These are phyloP conservation scores for Lycopodina hypogea DNA, from an alignment of 37 sponge, comb jelly and placozoan species.

Conservation along the genomic window DNA sequence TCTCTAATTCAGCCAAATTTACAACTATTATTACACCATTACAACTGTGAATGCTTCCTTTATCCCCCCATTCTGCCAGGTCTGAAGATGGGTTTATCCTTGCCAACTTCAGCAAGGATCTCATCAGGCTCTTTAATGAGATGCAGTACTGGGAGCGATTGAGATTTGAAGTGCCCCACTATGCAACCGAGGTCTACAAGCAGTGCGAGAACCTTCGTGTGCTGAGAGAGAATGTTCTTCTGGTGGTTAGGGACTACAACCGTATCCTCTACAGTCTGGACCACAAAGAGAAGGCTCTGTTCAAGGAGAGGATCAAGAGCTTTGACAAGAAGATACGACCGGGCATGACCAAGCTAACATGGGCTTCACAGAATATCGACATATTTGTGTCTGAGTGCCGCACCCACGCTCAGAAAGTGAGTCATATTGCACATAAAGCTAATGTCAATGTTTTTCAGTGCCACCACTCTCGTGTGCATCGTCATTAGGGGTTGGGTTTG, in stretches of 20 bases:
- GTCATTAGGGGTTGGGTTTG: too few relatives aligned
- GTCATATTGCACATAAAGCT: background rate
- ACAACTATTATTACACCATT: too few relatives aligned
- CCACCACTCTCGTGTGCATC: too few relatives aligned
- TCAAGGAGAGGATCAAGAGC: conserved; percentile 78
- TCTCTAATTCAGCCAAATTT: too few relatives aligned
- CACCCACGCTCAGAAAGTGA: conserved; percentile 69
- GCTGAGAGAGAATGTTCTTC: conserved; percentile 92
- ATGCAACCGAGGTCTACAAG: conserved; percentile 78
- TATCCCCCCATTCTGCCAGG: too few relatives aligned
- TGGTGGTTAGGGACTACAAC: conserved; percentile 96
- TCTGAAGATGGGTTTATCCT: conserved; percentile 55
- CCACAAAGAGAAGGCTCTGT: conserved; percentile 85
- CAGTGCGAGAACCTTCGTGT: conserved; percentile 82
- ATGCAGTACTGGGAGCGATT: conserved; percentile 96
- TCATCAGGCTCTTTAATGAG: conserved; percentile 89
- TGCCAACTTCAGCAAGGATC: conserved; percentile 72
- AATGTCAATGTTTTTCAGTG: background rate
- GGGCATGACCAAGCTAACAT: conserved; percentile 94
- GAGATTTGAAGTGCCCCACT: conserved; percentile 96
- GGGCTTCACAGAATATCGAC: conserved; percentile 91
- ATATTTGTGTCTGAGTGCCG: conserved; percentile 89
- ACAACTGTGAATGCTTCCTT: too few relatives aligned
- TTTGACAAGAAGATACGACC: conserved; percentile 93
- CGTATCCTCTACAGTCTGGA: conserved; percentile 74